These are phyloP conservation scores for Catamblyrhynchus diadema DNA, from an alignment of 2,797 vertebrate genomes.

Conservation along the genomic window DNA sequence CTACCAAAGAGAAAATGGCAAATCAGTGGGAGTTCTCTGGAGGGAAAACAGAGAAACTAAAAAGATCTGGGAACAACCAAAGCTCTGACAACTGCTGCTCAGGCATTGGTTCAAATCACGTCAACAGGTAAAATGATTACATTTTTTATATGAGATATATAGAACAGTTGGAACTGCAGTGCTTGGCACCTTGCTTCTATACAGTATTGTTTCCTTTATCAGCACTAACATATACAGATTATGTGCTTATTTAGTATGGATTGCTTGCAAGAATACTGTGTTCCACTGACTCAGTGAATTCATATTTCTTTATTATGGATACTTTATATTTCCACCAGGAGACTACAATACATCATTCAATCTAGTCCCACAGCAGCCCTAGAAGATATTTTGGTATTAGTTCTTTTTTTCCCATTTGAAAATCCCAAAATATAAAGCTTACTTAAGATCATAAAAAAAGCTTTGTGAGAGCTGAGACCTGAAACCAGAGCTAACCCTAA, in stretches of 20 bases:
- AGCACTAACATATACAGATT: not conserved
- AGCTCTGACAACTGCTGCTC: not conserved
- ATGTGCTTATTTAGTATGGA: not conserved
- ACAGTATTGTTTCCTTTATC: not conserved
- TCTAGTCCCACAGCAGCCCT: not conserved
- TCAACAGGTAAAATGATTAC: not conserved
- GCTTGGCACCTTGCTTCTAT: not conserved
- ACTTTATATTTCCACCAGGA: not conserved
- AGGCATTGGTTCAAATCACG: not conserved
- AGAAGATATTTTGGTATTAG: not conserved
- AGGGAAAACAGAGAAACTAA: not conserved
- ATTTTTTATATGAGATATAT: not conserved
- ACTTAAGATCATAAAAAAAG: not conserved
- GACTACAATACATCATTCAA: not conserved
- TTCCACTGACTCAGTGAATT: not conserved
- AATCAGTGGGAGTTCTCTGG: not conserved
- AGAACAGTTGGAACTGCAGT: not conserved
- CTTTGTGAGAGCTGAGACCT: not conserved
- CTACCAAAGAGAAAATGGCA: constrained; percentile 1
- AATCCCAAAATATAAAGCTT: not conserved
- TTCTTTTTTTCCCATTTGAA: not conserved
- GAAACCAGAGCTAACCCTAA: not conserved
- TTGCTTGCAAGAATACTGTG: not conserved
- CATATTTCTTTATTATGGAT: not conserved
- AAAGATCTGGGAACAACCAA: not conserved